These are phyloP conservation scores for Sympetrum striolatum DNA, from an alignment of 2,888 invertebrate species.

Conservation along the genomic window DNA sequence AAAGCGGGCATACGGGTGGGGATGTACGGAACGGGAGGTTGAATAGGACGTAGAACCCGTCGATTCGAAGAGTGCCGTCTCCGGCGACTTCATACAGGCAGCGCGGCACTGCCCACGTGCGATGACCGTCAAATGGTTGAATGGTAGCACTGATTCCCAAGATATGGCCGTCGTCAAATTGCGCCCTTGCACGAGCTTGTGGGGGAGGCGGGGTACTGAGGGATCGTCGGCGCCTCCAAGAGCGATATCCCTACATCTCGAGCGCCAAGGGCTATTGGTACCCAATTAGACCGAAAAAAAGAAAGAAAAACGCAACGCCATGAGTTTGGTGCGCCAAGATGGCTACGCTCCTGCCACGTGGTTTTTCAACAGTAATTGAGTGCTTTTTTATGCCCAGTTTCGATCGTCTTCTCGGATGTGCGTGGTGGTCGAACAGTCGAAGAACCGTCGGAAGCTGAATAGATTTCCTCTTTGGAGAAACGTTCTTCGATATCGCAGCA, in stretches of 20 bases:
- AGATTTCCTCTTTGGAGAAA: too few species aligned
- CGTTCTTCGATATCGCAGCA: too few species aligned
- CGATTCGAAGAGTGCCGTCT: constrained; percentile 7
- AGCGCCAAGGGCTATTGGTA: neutral
- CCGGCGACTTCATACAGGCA: constrained; percentile 26
- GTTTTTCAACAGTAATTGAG: neutral
- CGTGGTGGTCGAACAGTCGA: neutral
- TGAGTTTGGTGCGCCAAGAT: neutral
- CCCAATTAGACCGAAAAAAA: constrained; percentile 12
- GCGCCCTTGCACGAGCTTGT: neutral
- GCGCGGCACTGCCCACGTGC: constrained; percentile 22
- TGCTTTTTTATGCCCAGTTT: neutral
- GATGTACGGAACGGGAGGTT: neutral
- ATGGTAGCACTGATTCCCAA: constrained; percentile 22
- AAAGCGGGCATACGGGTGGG: neutral
- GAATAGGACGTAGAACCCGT: neutral
- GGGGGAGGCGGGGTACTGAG: neutral
- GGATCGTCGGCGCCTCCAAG: neutral
- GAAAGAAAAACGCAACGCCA: neutral
- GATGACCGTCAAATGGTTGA: constrained; percentile 22
- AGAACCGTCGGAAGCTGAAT: neutral
- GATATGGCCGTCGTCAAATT: constrained; percentile 37
- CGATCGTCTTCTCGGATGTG: neutral
- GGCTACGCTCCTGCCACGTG: neutral
- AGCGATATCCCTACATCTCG: constrained; percentile 14